Base-by-base conservation (phyloP, 2,888 invertebrate species). In the Zygaena filipendulae region DNA sequence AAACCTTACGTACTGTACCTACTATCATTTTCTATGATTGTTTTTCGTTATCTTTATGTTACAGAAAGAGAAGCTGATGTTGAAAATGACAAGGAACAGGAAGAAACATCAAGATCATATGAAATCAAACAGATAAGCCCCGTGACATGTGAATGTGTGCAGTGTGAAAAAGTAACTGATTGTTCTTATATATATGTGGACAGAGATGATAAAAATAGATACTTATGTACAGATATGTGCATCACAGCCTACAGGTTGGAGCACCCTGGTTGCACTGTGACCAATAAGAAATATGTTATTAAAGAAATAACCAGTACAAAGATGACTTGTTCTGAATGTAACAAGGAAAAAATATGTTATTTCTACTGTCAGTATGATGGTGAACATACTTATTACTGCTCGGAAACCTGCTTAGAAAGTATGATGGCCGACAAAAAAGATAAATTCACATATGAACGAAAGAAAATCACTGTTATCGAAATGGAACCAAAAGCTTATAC, bases 351-450 rank as follows among this genome's bases (percentile, higher is more conserved):
- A 52, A 40, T 29, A 0, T 79, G 80, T 40, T 79, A 66, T 33
- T 79, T 79, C 39, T 74, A 70, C 42, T 74, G 74, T 38, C 68
- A 77, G 31, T 72, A 53, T 33, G 79, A 70, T 21, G 77, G 68
- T 1, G 70, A 69, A 30, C 69, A 77, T 30, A 77, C 67, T 1
- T 66, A 79, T 32, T 84, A 82, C 43, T 64, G 85, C 29, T 86
- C 86, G 25, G 53, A 80, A 14, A 54, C 57, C 3, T 85, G 85
- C 36, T 64, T 84, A 9, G 63, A 81, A 39, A 71, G 77, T 20
- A 70, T 83, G 61, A 70, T 84, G 57, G 79, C 66, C 0, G 77
- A 71, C 13, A 80, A 84, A 41, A 63, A 63, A 14, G 82, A 83
- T 0, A 83, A 83, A 47, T 85, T 81, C 43, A 61, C 71, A 9